Evolutionary conservation across 2,113 vertebrate species (phyloP), one percentile per base, ranked within the genome.

Genomic region (Dissostichus mawsoni): DNA sequence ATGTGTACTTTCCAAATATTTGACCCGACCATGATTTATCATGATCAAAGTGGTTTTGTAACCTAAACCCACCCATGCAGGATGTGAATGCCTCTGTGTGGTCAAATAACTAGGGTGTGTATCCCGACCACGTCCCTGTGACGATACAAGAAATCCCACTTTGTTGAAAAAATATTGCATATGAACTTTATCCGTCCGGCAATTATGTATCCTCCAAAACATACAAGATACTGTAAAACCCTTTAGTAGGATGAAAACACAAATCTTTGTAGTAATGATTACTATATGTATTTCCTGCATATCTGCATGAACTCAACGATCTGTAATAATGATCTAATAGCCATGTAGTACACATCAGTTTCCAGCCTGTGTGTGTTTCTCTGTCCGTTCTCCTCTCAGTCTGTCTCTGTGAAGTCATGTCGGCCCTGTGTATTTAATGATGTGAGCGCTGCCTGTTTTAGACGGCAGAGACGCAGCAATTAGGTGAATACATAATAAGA

Each of bases 401-500:
- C 44, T 47, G 75, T 74, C 78, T 87, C 64, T 75, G 78, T 71
- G 74, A 78, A 86, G 56, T 81, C 70, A 69, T 33, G 77, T 83
- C 41, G 45, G 59, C 71, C 11, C 58, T 10, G 8, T 77, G 81
- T 77, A 57, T 89, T 86, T 89, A 89, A 93, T 91, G 86, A 86
- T 82, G 65, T n/a, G 59, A 68, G 61, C 64, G 10, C 77, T 62
- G 80, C 73, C 79, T 62, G 81, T 87, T 90, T 88, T 72, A 87
- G 85, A 87, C 85, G 65, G 87, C 78, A 68, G 80, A 89, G 76
- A 87, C 55, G 67, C 80, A 69, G 90, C 89, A 93, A 94, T 93
- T 94, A 92, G 85, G 75, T 75, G 85, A 83, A 87, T 93, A 94
- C 94, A 94, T 93, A 91, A 91, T 79, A 93, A 89, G 86, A 90